These are phyloP conservation scores for Salpingus planirostris DNA, from an alignment of 2,888 invertebrate species.

Conservation along the genomic window DNA sequence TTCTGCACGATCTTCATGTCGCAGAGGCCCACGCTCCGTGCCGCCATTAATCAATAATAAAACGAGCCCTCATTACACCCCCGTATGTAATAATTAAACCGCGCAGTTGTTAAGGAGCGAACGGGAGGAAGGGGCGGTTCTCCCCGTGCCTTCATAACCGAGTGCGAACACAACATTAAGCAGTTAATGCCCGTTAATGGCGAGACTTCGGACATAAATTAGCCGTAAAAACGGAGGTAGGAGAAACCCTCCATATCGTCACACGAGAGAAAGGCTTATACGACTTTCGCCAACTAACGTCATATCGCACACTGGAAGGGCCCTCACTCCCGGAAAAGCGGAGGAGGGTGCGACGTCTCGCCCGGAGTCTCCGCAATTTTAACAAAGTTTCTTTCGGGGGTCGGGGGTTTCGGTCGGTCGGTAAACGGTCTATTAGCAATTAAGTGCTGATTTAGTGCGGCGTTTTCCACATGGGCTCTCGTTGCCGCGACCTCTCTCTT, in stretches of 20 bases:
- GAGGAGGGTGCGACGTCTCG: background rate
- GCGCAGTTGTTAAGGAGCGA: too few relatives aligned
- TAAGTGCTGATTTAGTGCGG: constrained; percentile 23
- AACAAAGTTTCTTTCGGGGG: constrained; percentile 22
- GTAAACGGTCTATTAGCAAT: constrained; percentile 24
- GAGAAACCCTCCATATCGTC: constrained; percentile 5
- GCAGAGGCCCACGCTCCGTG: too few relatives aligned
- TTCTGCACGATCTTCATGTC: too few relatives aligned
- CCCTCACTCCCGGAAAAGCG: too few relatives aligned
- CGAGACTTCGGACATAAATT: constrained; percentile 34
- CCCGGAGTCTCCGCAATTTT: constrained; percentile 13
- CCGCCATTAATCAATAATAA: too few relatives aligned
- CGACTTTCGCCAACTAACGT: too few relatives aligned
- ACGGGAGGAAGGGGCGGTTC: background rate
- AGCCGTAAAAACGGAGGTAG: constrained; percentile 28
- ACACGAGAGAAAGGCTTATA: too few relatives aligned
- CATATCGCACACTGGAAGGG: too few relatives aligned
- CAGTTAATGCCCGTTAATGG: constrained; percentile 36
- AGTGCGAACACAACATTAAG: constrained; percentile 33
- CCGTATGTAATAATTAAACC: constrained; percentile 5
- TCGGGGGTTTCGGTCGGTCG: constrained; percentile 6
- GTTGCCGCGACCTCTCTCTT: too few relatives aligned
- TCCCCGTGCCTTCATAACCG: constrained; percentile 18
- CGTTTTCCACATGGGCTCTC: constrained; percentile 18
- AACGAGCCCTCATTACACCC: too few relatives aligned